Evolutionary conservation across 1,140 invertebrate genomes (phyloP), one percentile per base, ranked within the genome.

Genomic region (Panagrolaimus sp.): DNA sequence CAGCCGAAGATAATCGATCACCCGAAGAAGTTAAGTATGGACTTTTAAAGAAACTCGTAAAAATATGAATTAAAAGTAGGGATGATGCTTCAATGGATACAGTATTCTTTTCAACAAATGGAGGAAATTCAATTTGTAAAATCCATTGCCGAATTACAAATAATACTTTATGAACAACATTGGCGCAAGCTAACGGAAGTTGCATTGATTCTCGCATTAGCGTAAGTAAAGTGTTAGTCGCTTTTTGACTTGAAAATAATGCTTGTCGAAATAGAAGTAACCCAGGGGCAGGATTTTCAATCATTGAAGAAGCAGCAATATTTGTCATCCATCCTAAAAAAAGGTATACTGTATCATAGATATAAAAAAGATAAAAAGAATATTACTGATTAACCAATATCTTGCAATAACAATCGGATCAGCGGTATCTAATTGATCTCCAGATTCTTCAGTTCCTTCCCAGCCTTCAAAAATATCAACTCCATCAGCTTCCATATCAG

Each of bases 271-370:
- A 80, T 6, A 81, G 55, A 43, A 66, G 14, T 17, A 78, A 48
- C 10, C 78, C 75, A 8, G 78, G 24, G 32, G 75, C 44, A 12
- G 73, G 48, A 2, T 70, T 43, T 38, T 62, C 26, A 15, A 12
- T 26, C 43, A 64, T 26, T 17, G 38, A 46, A n/a, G 76, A 71
- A 21, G 71, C 76, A 26, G 79, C 79, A 24, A 82, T 78, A 55
- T 81, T 80, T 21, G 70, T 70, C 38, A 81, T 77, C 78, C 80
- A 81, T 46, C 80, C 68, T 26, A 81, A 82, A 0, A 81, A 63
- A 76, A 78, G 80, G n/a, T n/a, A n/a, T 52, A 24, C 48, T 21
- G 26, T 7, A 7, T 52, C 7, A 12, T 0, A 21, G 47, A 21
- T 12, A 32, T 65, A 14, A 43, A 8, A 6, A 43, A 32, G 9